Base-by-base conservation (phyloP, 2,113 vertebrate species). In the Phylloscopus trochilus region DNA sequence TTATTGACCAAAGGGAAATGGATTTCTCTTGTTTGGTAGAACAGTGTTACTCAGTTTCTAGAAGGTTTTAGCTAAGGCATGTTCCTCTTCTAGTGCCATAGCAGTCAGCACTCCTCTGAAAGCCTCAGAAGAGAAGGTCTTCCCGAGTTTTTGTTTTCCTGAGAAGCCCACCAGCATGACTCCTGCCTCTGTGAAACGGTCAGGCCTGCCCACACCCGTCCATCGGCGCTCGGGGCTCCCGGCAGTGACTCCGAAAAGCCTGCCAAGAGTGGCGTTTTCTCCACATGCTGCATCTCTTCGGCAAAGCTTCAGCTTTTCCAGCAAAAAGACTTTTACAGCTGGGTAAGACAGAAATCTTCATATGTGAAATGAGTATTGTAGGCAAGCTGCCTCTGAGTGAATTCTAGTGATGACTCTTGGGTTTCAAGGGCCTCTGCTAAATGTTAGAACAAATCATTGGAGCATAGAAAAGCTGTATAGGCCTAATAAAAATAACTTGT, bases 151-250 rank as follows among this genome's bases (percentile, higher is more conserved):
- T 30, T 52, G 11, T 15, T 83, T 97, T 46, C 58, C 93, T 49
- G 49, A 74, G 33, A 92, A 28, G 51, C 20, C 66, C 15, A 27
- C 84, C 58, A 53, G 92, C 1, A 41, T 95, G 82, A 98, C 98
- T 83, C 93, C 97, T 4, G 6, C 82, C n/a, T 98, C 96, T 24
- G 15, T 89, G 7, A 97, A 90, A 4, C 97, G 92, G 6, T 98
- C 98, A 3, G 97, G 97, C 20, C 77, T 99, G 13, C 99, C 99
- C 21, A 99, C 99, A 0, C 98, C 99, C 0, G 51, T 98, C 44
- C 96, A 97, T 27, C 96, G 97, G 24, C 41, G 94, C 55, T 98
- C 98, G 0, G 83, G 97, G 33, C 92, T 99, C 60, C 97, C 98
- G 5, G 31, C 83, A 31, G 90, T 88, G 26, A 97, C 97, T 17